Conservation (phyloP, 2,113 vertebrate genomes). For the Bothrops jararaca region DNA sequence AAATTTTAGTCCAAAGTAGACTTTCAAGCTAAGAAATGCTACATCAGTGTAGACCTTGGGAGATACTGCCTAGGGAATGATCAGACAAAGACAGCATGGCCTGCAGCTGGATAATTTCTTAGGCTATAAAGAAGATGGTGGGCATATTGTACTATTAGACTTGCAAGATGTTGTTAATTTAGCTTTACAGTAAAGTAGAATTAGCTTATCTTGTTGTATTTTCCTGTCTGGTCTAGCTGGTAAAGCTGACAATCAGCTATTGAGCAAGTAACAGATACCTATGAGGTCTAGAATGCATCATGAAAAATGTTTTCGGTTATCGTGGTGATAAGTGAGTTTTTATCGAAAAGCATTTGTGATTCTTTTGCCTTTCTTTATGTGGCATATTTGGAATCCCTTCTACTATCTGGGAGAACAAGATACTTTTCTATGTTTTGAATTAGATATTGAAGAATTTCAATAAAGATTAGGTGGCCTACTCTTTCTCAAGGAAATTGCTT, state of each 20-base stretch:
- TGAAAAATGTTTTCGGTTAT: not conserved
- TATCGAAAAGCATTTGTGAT: not conserved
- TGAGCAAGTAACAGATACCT: not conserved
- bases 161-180: not conserved
- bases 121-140: not conserved
- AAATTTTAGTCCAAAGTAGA: not conserved
- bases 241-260: not conserved
- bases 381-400: conserved; percentile 49
- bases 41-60: not conserved
- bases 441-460: conserved; percentile 79
- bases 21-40: not conserved
- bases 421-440: conserved; percentile 68
- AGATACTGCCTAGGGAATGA: not conserved
- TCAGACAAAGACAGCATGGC: not conserved
- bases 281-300: not conserved
- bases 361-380: not conserved
- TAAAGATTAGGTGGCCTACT: conserved; percentile 80
- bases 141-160: not conserved
- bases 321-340: not conserved
- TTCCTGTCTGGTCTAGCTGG: not conserved
- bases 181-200: not conserved
- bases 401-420: conserved; percentile 67
- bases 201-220: not conserved
- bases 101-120: not conserved
- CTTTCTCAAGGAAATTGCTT: conserved; percentile 82